Percentiles rank a stretch among this genome's conserved stretches.
Conservation (phyloP, 2,888 invertebrate genomes). For the Strigamia crassipes region DNA sequence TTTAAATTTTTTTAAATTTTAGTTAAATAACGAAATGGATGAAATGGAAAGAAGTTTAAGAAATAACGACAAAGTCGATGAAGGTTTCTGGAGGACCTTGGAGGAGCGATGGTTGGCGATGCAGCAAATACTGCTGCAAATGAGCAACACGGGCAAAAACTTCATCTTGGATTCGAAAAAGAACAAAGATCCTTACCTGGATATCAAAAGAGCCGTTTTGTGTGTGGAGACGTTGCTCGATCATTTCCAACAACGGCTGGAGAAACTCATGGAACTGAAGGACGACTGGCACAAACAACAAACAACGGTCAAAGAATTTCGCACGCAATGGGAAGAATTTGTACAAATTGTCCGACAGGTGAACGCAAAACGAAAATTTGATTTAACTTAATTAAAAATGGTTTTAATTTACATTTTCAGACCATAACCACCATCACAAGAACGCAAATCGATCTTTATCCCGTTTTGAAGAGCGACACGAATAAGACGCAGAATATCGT, state of each 20-base stretch:
- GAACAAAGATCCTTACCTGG: constrained; percentile 72
- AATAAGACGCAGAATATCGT: constrained; percentile 66
- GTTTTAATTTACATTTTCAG: neutral
- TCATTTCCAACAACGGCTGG: constrained; percentile 69
- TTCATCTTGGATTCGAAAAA: constrained; percentile 68
- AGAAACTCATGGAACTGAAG: constrained; percentile 70
- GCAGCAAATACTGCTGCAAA: constrained; percentile 68
- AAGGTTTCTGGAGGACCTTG: constrained; percentile 58
- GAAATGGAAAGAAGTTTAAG: constrained; percentile 67
- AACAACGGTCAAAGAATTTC: constrained; percentile 62
- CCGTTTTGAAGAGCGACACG: constrained; percentile 70
- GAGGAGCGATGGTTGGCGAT: constrained; percentile 72
- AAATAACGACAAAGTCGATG: constrained; percentile 62
- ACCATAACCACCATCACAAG: neutral
- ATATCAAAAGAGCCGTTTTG: constrained; percentile 68
- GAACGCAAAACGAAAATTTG: constrained; percentile 51
- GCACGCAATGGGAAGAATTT: constrained; percentile 63
- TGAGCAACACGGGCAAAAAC: constrained; percentile 70
- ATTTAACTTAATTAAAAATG: too few species aligned
- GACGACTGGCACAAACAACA: constrained; percentile 72
- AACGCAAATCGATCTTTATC: constrained; percentile 71
- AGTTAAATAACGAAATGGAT: constrained; percentile 69
- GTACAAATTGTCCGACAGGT: constrained; percentile 71
- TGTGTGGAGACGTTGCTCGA: constrained; percentile 73
- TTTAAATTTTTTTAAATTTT: neutral